A percentile compares a stretch with the other conserved stretches of the same genome.
Conservation (phyloP, 2,888 invertebrate genomes). For the Phymatocera aterrima region DNA sequence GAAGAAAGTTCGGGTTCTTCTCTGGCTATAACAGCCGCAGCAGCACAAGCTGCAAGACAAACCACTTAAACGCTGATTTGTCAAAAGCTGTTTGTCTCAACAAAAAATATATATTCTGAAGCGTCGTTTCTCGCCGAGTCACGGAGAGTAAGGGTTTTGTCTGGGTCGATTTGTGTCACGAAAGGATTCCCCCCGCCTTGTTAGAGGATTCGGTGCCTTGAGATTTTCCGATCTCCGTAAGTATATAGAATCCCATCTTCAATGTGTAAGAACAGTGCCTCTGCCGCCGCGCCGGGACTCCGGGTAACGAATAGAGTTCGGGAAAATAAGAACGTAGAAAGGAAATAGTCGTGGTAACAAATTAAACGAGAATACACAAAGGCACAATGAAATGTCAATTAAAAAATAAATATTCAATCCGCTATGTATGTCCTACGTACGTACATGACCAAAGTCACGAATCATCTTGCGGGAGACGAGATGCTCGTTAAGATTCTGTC, state of each 20-base stretch:
- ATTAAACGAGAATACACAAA: constrained; percentile 9
- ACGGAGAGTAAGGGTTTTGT: constrained; percentile 57
- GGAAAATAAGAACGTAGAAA: background rate
- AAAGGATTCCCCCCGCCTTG: constrained; percentile 14
- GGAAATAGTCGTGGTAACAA: background rate
- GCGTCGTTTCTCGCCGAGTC: constrained; percentile 57
- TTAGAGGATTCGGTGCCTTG: constrained; percentile 21
- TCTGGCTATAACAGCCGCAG: background rate
- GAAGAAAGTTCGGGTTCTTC: background rate
- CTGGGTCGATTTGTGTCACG: constrained; percentile 19
- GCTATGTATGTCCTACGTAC: no score
- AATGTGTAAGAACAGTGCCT: background rate
- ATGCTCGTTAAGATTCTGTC: constrained; percentile 73
- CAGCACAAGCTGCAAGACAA: background rate
- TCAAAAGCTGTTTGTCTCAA: constrained; percentile 57
- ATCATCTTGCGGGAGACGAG: constrained; percentile 60
- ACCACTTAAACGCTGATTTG: constrained; percentile 60
- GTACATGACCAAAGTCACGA: constrained; percentile 48
- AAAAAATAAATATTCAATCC: constrained; percentile 36
- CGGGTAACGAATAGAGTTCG: background rate
- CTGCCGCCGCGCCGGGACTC: background rate
- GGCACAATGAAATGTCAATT: constrained; percentile 45
- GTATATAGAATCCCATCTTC: background rate
- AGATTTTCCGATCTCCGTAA: constrained; percentile 8
- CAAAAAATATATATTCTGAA: constrained; percentile 39